A percentile compares a stretch with the other conserved stretches of the same genome.
Conservation (phyloP, 2,113 vertebrate species). For the Alaudala cheleensis region DNA sequence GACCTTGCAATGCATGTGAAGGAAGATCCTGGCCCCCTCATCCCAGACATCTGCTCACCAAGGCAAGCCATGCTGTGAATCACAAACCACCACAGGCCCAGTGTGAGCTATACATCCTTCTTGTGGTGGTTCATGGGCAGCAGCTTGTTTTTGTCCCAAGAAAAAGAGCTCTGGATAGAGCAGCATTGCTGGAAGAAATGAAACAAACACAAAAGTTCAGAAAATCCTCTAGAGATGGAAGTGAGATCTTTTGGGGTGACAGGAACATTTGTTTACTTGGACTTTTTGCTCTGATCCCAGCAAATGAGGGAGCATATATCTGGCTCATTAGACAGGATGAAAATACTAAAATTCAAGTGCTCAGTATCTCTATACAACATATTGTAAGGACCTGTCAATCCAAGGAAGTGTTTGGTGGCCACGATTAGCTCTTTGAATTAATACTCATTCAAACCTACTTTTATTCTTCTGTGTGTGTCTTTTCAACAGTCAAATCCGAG, state of each 20-base stretch:
- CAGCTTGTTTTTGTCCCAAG: not conserved
- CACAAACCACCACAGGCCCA: not conserved
- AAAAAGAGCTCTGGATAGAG: not conserved
- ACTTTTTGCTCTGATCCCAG: not conserved
- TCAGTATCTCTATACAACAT: not conserved
- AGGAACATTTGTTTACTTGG: not conserved
- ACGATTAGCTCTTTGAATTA: fast-evolving
- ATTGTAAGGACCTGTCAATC: not conserved
- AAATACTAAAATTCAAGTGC: not conserved
- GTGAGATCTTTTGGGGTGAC: not conserved
- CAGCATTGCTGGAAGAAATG: not conserved
- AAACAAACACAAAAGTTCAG: not conserved
- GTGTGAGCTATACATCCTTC: not conserved
- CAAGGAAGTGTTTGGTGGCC: not conserved
- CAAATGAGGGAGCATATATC: not conserved
- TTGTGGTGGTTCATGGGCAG: not conserved
- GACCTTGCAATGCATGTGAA: not conserved
- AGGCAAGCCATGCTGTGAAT: not conserved
- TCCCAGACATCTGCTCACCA: slow-evolving; percentile 1
- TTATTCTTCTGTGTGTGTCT: not conserved
- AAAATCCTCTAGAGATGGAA: not conserved
- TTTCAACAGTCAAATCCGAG: not conserved
- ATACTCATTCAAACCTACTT: not conserved
- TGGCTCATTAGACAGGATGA: not conserved
- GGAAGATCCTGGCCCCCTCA: not conserved